Conservation (phyloP, 2,113 vertebrate species). For the Mesocricetus auratus region DNA sequence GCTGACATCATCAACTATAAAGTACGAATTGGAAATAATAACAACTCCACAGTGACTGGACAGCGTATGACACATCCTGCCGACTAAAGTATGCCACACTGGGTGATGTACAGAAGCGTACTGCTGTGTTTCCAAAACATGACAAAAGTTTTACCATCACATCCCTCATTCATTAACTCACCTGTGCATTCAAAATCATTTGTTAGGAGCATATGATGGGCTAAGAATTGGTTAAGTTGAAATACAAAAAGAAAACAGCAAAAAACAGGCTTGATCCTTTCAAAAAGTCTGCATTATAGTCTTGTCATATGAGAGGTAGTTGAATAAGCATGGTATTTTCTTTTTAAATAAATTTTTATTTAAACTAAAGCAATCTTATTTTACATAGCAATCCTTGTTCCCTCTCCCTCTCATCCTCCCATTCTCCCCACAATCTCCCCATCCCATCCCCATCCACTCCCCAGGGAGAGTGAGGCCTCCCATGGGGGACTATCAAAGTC, state of each 20-base stretch:
- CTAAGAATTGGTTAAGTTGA: not conserved
- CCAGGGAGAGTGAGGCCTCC: no score
- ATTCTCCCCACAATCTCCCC: no score
- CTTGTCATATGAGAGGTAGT: not conserved
- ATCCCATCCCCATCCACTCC: no score
- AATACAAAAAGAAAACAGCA: slow-evolving; percentile 7
- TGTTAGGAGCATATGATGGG: not conserved
- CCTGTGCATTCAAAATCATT: not conserved
- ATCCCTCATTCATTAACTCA: not conserved
- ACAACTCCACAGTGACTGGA: not conserved
- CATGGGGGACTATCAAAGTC: no score
- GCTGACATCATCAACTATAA: not conserved
- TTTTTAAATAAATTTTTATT: no score
- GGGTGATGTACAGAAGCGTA: not conserved
- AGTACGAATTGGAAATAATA: not conserved
- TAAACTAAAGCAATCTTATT: no score
- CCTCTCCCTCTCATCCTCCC: no score
- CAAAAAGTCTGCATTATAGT: slow-evolving; percentile 9
- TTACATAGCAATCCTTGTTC: no score
- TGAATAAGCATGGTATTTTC: not conserved
- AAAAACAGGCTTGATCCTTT: not conserved
- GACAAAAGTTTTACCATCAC: not conserved
- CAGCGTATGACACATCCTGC: not conserved
- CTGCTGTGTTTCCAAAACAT: not conserved
- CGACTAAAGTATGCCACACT: not conserved